Evolutionary conservation across 1,140 invertebrate species (phyloP).

Genomic region (Brachionus rotundiformis): DNA sequence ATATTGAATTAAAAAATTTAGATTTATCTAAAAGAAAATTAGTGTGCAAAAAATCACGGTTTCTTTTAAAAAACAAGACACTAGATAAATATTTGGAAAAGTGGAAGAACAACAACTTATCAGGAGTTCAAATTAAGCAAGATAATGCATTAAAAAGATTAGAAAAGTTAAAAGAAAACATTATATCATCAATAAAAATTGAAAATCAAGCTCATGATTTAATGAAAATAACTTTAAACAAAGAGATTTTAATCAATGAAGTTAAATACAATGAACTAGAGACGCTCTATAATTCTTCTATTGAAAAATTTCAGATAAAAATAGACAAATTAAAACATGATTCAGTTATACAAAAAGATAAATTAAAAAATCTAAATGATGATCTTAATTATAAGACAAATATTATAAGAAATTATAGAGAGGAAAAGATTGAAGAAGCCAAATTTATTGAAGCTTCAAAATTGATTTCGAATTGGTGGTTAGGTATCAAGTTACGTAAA

Average conservation of each 20-base stretch:
- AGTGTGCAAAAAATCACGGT: not conserved
- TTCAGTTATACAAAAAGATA: not conserved
- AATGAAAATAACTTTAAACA: not conserved
- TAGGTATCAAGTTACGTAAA: not conserved
- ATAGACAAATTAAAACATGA: not conserved
- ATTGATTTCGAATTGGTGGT: constrained; percentile 33
- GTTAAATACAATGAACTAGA: not conserved
- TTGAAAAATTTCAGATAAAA: constrained; percentile 8
- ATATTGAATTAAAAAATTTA: not conserved
- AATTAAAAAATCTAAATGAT: not conserved
- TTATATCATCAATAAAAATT: not conserved
- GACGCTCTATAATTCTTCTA: not conserved
- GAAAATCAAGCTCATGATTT: not conserved
- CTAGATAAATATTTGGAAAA: not conserved
- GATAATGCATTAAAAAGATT: not conserved
- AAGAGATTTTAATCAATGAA: not conserved
- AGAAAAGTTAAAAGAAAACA: not conserved
- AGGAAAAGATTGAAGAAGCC: not conserved
- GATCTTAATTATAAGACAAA: constrained; percentile 3
- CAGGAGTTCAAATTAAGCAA: not conserved
- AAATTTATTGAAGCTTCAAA: not conserved
- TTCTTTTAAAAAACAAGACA: not conserved
- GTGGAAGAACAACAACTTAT: not conserved
- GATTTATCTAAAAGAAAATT: not conserved
- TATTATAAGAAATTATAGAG: not conserved